phyloP scores from a whole-genome alignment of 2,113 vertebrate species.

The Theristicus caerulescens region DNA sequence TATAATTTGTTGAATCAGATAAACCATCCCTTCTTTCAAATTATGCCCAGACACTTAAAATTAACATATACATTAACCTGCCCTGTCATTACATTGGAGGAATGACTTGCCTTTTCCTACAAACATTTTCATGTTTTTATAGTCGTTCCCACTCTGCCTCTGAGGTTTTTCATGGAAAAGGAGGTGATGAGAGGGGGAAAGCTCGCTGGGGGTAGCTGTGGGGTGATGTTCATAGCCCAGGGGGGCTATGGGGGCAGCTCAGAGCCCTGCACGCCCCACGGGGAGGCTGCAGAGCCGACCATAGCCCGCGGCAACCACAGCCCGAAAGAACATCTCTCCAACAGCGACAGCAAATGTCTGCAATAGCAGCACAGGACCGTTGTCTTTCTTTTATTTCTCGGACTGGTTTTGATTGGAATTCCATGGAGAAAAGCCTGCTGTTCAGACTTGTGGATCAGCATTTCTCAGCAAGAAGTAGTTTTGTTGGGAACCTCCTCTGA shows the following conservation, averaged over 20 bases:
- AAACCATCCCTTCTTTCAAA: neutral
- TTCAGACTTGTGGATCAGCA: neutral
- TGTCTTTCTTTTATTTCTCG: neutral
- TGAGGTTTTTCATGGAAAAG: neutral
- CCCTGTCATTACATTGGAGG: too few species aligned
- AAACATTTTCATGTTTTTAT: neutral
- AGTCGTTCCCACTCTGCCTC: accelerated
- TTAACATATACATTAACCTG: neutral
- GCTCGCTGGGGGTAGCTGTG: accelerated
- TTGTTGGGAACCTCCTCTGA: too few species aligned
- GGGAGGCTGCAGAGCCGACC: neutral
- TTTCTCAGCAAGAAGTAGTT: neutral
- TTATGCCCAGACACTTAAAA: neutral
- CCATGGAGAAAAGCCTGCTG: neutral
- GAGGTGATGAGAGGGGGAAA: neutral
- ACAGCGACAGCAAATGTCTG: neutral
- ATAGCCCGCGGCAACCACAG: neutral
- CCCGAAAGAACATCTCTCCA: neutral
- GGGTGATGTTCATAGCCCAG: neutral
- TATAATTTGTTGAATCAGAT: neutral
- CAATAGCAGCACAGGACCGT: neutral
- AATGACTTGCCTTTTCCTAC: neutral
- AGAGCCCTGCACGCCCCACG: neutral
- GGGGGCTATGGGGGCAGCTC: neutral
- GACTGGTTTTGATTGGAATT: too few species aligned